Conservation (phyloP, 1,140 invertebrate genomes). For the Aphidius ervi region DNA sequence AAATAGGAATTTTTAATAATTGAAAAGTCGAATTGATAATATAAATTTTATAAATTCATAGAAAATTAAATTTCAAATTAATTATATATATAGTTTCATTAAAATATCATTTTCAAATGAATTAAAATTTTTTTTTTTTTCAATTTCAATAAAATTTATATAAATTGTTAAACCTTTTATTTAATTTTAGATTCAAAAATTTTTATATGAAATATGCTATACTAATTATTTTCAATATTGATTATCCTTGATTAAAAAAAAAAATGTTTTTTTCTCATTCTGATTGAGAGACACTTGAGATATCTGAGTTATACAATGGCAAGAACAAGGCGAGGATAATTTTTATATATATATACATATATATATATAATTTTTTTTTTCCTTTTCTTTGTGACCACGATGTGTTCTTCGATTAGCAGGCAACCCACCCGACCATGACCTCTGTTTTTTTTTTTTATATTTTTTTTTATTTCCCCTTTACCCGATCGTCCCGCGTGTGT, state of each 20-base stretch:
- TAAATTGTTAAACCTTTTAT: too few relatives aligned
- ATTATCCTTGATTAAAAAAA: background rate
- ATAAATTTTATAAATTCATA: too few relatives aligned
- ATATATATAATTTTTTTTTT: background rate
- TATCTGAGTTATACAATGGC: constrained; percentile 21
- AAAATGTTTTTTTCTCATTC: background rate
- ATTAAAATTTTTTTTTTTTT: too few relatives aligned
- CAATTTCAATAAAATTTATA: too few relatives aligned
- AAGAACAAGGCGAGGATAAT: background rate
- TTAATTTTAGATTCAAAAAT: too few relatives aligned
- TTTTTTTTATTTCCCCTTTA: constrained; percentile 13
- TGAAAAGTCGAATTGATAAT: too few relatives aligned
- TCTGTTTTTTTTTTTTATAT: constrained; percentile 32
- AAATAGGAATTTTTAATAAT: too few relatives aligned
- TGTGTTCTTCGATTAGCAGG: constrained; percentile 53
- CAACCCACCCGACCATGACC: constrained; percentile 53
- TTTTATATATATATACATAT: background rate
- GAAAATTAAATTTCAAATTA: too few relatives aligned
- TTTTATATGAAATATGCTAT: too few relatives aligned
- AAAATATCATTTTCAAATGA: too few relatives aligned
- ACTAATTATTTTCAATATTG: too few relatives aligned
- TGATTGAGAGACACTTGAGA: constrained; percentile 8
- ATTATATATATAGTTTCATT: too few relatives aligned
- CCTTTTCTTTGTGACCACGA: constrained; percentile 23
- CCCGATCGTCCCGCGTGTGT: constrained; percentile 27